These are phyloP conservation scores for Balearica regulorum DNA, from an alignment of 2,797 vertebrate species.

Conservation along the genomic window DNA sequence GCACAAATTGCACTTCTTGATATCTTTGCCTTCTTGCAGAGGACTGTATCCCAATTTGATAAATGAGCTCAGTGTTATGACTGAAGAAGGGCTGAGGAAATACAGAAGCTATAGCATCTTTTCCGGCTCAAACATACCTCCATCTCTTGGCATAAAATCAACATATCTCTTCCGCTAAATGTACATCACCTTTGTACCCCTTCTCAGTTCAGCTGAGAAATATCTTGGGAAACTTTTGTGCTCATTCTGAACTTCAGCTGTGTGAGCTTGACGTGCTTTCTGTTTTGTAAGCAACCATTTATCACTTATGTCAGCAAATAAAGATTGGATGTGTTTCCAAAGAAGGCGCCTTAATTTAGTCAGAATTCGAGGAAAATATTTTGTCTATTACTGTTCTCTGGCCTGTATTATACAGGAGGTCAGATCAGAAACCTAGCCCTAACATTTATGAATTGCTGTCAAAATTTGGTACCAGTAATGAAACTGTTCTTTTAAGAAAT, in stretches of 20 bases:
- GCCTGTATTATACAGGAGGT: neutral
- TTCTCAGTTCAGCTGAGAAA: neutral
- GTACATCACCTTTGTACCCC: neutral
- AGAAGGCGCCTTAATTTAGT: neutral
- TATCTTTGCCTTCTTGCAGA: neutral
- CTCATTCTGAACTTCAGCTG: neutral
- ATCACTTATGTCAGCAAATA: neutral
- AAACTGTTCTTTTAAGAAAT: neutral
- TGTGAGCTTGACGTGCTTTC: accelerated
- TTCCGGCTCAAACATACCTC: neutral
- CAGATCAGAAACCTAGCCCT: neutral
- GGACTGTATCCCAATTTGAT: neutral
- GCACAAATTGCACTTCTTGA: neutral
- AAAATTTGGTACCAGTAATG: neutral
- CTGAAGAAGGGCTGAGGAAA: neutral
- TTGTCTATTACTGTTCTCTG: neutral
- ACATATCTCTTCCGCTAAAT: neutral
- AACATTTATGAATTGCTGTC: neutral
- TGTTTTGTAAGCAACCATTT: neutral
- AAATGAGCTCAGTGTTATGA: neutral
- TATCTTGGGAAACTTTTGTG: neutral
- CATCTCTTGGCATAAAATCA: neutral
- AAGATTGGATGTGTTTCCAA: neutral
- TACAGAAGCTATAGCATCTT: neutral
- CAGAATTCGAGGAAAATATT: neutral